These are phyloP conservation scores for Listronotus oregonensis DNA, from an alignment of 1,140 invertebrate species.

Conservation along the genomic window DNA sequence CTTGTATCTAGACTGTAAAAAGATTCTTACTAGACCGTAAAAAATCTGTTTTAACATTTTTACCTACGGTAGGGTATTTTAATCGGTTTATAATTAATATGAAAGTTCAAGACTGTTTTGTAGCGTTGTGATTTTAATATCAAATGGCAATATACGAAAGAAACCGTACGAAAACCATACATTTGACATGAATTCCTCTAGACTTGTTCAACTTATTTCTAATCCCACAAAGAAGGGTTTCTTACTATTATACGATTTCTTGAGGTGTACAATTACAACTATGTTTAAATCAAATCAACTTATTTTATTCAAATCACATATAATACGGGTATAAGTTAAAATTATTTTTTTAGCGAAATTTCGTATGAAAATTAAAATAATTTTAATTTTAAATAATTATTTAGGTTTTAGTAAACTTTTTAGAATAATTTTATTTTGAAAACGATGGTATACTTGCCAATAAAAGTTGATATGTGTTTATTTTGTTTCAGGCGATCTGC, in stretches of 20 bases:
- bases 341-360: no score
- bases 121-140: constrained; percentile 13
- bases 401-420: no score
- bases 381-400: no score
- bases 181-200: constrained; percentile 35
- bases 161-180: constrained; percentile 25
- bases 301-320: constrained; percentile 2
- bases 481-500: no score
- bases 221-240: constrained; percentile 35
- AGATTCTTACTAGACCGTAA: constrained; percentile 24
- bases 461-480: no score
- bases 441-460: no score
- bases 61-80: background rate
- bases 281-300: constrained; percentile 21
- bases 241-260: constrained; percentile 39
- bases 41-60: constrained; percentile 23
- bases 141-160: background rate
- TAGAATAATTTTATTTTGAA: no score
- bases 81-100: constrained; percentile 3
- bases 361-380: no score
- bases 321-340: background rate
- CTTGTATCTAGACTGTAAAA: constrained; percentile 13
- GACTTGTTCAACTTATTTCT: constrained; percentile 29
- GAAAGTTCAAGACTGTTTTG: background rate
- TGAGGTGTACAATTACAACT: constrained; percentile 29